Conservation (phyloP, 2,113 vertebrate species). For the Anhinga rufa region DNA sequence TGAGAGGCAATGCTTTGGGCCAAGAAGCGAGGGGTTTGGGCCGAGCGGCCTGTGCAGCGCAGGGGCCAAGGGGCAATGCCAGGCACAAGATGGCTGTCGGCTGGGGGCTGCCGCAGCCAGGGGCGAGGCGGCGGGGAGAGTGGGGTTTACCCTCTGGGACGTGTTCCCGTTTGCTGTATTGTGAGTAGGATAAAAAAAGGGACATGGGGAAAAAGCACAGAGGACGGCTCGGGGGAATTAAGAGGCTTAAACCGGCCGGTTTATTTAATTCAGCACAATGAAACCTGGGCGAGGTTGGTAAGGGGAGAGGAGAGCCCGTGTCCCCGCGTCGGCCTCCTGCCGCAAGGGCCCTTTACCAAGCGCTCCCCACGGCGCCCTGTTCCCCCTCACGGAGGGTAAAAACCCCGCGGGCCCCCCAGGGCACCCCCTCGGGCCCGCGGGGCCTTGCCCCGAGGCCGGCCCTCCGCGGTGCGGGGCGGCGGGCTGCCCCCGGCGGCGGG, state of each 20-base stretch:
- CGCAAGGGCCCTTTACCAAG: neutral
- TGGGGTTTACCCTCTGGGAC: neutral
- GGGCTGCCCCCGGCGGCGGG: too few species aligned
- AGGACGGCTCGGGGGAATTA: neutral
- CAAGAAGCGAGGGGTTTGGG: neutral
- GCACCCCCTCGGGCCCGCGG: neutral
- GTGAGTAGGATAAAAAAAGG: neutral
- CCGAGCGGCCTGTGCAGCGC: rapidly evolving
- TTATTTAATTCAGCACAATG: neutral
- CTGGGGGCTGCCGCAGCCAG: rapidly evolving
- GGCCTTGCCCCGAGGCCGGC: neutral
- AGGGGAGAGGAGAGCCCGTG: neutral
- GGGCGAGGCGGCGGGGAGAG: rapidly evolving
- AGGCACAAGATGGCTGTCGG: rapidly evolving
- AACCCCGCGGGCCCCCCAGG: rapidly evolving
- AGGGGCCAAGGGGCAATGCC: rapidly evolving
- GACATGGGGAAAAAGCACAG: rapidly evolving
- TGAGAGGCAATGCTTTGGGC: rapidly evolving
- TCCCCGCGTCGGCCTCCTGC: rapidly evolving
- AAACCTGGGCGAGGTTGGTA: neutral
- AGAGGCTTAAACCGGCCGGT: rapidly evolving
- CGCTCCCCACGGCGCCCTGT: rapidly evolving
- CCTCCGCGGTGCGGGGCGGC: too few species aligned
- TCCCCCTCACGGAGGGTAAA: neutral
- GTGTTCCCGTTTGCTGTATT: neutral